Evolutionary conservation across 2,888 invertebrate genomes (phyloP).

Genomic region (Coronaproctus castanopsis): DNA sequence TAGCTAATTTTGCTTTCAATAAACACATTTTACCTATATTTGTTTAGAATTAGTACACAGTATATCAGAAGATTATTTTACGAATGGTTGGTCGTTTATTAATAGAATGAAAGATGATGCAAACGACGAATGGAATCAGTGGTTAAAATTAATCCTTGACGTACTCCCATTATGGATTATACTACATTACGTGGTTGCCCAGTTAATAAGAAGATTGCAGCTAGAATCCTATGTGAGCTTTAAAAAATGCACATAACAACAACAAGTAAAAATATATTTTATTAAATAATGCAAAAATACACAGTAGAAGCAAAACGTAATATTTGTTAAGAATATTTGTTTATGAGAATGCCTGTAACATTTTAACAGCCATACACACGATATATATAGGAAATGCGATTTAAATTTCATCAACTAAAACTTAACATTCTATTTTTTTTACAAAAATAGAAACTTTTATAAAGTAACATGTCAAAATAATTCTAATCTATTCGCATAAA

Average conservation of each 20-base stretch:
- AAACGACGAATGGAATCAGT: slow-evolving; percentile 50
- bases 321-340: too few species aligned
- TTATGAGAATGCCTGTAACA: too few species aligned
- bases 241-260: too few species aligned
- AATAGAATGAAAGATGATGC: slow-evolving; percentile 39
- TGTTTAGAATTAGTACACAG: not conserved
- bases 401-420: slow-evolving; percentile 1
- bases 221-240: slow-evolving; percentile 7
- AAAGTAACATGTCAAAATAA: too few species aligned
- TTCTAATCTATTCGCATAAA: too few species aligned
- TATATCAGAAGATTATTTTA: slow-evolving; percentile 4
- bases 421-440: slow-evolving; percentile 9
- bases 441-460: too few species aligned
- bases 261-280: too few species aligned
- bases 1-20: too few species aligned
- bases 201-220: slow-evolving; percentile 27
- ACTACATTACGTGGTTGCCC: slow-evolving; percentile 34
- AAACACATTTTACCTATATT: too few species aligned
- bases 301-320: too few species aligned
- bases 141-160: slow-evolving; percentile 33
- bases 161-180: slow-evolving; percentile 34
- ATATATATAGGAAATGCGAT: not conserved
- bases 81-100: slow-evolving; percentile 22
- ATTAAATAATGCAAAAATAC: too few species aligned
- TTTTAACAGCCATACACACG: not conserved